phyloP scores from a whole-genome alignment of 2,888 invertebrate genomes.

The Tetragnatha montana region DNA sequence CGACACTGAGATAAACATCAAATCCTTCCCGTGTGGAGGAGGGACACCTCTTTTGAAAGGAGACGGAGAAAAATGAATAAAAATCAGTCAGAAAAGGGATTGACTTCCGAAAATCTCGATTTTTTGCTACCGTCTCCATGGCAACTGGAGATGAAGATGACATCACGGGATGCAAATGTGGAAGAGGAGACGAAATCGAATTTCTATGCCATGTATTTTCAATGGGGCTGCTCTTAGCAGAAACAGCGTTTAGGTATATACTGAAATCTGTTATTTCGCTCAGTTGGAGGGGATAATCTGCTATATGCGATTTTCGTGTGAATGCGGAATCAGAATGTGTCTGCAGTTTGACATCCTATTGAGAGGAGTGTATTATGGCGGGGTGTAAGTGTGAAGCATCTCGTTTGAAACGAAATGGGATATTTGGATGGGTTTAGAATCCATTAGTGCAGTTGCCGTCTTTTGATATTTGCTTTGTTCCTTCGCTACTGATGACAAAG shows the following conservation, averaged over 20 bases:
- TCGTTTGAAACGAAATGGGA: no score
- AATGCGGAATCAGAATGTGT: neutral
- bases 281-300: neutral
- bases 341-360: no score
- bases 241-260: neutral
- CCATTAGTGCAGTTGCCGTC: no score
- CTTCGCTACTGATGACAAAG: no score
- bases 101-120: slow-evolving; percentile 13
- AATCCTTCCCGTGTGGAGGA: neutral
- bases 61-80: neutral
- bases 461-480: no score
- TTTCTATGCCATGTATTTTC: slow-evolving; percentile 24
- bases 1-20: neutral
- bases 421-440: no score
- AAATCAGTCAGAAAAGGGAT: slow-evolving; percentile 10
- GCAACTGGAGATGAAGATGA: slow-evolving; percentile 31
- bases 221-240: neutral
- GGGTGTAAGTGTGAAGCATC: no score
- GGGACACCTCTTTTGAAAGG: neutral
- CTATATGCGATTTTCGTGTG: neutral
- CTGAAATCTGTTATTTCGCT: neutral
- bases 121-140: slow-evolving; percentile 12
- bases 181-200: slow-evolving; percentile 27
- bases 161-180: slow-evolving; percentile 37
- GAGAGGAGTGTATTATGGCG: no score